Evolutionary conservation across 1,140 invertebrate species (phyloP), one percentile per base, ranked within the genome.

Genomic region (Centruroides vittatus): DNA sequence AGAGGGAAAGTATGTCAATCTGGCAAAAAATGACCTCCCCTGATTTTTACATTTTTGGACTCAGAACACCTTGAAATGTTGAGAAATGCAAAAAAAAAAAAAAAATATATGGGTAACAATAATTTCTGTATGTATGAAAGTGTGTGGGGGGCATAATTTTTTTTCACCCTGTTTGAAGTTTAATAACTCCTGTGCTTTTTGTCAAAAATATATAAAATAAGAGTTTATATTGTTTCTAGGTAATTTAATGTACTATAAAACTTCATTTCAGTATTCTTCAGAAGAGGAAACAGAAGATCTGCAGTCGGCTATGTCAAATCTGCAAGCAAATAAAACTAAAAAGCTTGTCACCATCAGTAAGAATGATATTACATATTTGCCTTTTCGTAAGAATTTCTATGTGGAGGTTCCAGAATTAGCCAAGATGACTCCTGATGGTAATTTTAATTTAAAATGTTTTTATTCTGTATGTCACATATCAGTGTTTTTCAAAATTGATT

Each of bases 311-410:
- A 93, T 93, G 54, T 85, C 86, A 35, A 90, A 86, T 66, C 82
- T 94, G 47, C 86, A 87, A 4, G 87, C 89, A 35, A 70, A 66
- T 35, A 77, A 78, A 70, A 87, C 86, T 65, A 89, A 93, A 69
- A 92, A 95, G 72, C 72, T 93, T 41, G 85, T 88, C 3, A 79
- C 84, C 5, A 81, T 81, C 34, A 84, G 91, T 4, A 81, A 86
- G 13, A 75, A 79, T 67, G 77, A 79, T 70, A 75, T 79, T 47
- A 76, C 76, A 57, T 98, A 98, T 75, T 78, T 84, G 54, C 76
- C 88, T 10, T 99, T 98, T 71, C 83, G 90, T 56, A 99, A 98
- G 76, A 82, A 88, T 65, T 99, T 98, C 67, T 99, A 99, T 74
- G 88, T 93, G 5, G 96, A 99, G 81, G 89, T 93, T 34, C 86